Base-by-base conservation (phyloP, 1,140 invertebrate species). In the Bombus cullumanus region DNA sequence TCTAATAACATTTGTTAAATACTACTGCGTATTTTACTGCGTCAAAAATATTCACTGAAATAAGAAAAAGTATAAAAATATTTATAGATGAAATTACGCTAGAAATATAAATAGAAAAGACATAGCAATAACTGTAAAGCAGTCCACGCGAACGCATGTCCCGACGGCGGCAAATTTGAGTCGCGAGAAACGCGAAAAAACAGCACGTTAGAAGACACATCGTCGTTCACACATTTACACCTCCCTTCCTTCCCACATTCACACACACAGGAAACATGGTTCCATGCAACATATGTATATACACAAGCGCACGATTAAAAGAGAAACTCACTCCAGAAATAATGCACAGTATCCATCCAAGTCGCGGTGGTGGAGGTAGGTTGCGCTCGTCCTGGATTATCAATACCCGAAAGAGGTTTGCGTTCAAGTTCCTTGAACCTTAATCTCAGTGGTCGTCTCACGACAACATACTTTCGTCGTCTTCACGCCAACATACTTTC, bases 261-360 rank as follows among this genome's bases (percentile, higher is more conserved):
- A 71, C 31, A 31, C 66, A 64, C 34, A 31, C 39, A 59, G 25
- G 2, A 43, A 37, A 71, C 59, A 9, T n/a, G 31, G 62, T 34
- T 15, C 25, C 72, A 59, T 71, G 53, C 88, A 68, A 53, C 31
- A 28, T 37, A 31, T 77, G 47, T 13, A n/a, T 37, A 69, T n/a
- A 71, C 43, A 74, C 78, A 71, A 62, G 41, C 53, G 31, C 80
- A 85, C 28, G 77, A 90, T 82, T 83, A 90, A 90, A 81, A 86
- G 66, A 86, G 85, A 90, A 89, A 95, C 95, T 95, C 94, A 95
- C 94, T 95, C 94, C 94, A 95, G 92, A 95, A 95, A 94, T 95
- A 95, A 94, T 95, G 94, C 94, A 95, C 94, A 94, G 95, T 95
- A 95, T 95, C 95, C 95, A 95, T 95, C 95, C 95, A 94, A 93